Percentiles rank a stretch among this genome's conserved stretches.
Evolutionary conservation across 2,797 vertebrate species (phyloP).

Genomic region (Eptatretus atami): DNA sequence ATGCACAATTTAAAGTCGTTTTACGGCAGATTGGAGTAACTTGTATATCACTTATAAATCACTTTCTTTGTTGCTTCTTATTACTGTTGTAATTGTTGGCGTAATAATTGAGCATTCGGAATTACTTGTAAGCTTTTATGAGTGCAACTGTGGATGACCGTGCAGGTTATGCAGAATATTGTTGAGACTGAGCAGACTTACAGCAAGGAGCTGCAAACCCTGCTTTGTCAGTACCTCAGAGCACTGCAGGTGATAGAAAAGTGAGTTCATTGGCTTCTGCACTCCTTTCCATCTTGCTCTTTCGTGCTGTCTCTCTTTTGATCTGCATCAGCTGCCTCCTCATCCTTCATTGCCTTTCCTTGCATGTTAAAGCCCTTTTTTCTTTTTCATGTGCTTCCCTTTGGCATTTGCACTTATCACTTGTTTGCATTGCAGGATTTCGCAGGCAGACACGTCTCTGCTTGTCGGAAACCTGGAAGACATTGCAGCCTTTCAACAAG

Average conservation of each 20-base stretch:
- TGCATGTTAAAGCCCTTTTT: no score
- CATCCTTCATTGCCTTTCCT: no score
- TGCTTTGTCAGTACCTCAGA: constrained; percentile 51
- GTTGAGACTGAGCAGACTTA: constrained; percentile 78
- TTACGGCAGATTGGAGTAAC: no score
- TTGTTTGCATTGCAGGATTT: constrained; percentile 22
- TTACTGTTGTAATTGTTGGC: no score
- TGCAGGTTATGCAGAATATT: constrained; percentile 84
- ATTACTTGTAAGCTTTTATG: background rate
- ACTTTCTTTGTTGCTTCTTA: no score
- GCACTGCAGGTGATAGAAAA: constrained; percentile 59
- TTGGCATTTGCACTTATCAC: no score
- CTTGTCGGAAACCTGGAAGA: constrained; percentile 88
- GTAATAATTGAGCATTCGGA: background rate
- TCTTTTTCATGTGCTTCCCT: no score
- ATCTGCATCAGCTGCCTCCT: no score
- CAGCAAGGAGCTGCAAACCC: constrained; percentile 59
- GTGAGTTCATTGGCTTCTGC: constrained; percentile 18
- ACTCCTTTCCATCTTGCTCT: no score
- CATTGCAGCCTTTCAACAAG: constrained; percentile 82
- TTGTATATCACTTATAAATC: no score
- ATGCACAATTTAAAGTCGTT: no score
- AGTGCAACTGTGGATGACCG: constrained; percentile 6
- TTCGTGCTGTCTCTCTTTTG: no score
- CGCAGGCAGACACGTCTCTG: constrained; percentile 29